Percentiles rank a stretch among this genome's conserved stretches.
Evolutionary conservation across 1,140 invertebrate genomes (phyloP).

Genomic region (Melipona quadrifasciata): DNA sequence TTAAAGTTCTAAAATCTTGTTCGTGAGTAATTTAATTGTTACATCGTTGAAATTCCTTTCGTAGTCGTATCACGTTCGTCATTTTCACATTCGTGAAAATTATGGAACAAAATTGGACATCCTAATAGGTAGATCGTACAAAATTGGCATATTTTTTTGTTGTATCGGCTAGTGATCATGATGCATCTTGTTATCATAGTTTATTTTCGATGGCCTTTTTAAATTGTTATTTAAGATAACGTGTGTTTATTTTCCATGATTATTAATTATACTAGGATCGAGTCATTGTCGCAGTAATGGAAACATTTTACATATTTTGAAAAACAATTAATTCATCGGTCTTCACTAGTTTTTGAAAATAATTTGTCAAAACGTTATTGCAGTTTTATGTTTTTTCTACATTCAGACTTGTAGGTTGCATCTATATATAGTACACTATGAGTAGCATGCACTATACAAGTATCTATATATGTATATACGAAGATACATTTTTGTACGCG

Average conservation of each 20-base stretch:
- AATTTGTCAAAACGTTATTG: no score
- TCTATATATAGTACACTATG: no score
- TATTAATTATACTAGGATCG: background rate
- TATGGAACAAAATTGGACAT: background rate
- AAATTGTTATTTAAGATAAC: constrained; percentile 9
- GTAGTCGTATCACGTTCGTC: background rate
- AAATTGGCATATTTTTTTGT: background rate
- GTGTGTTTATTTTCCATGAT: background rate
- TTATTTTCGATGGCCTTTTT: background rate
- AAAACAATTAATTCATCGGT: no score
- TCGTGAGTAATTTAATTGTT: background rate
- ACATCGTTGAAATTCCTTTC: no score
- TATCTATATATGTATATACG: background rate
- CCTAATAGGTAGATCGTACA: no score
- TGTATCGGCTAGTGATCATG: background rate
- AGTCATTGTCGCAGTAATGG: no score
- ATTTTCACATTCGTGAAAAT: no score
- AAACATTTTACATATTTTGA: background rate
- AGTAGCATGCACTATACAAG: no score
- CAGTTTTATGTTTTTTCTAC: background rate
- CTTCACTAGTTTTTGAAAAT: no score
- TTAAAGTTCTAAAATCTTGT: background rate
- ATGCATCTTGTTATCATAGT: background rate
- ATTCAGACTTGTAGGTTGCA: no score
- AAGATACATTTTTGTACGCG: background rate